A percentile compares a stretch with the other conserved stretches of the same genome.
Evolutionary conservation across 2,113 vertebrate species (phyloP).

Genomic region (Calyptomena viridis): DNA sequence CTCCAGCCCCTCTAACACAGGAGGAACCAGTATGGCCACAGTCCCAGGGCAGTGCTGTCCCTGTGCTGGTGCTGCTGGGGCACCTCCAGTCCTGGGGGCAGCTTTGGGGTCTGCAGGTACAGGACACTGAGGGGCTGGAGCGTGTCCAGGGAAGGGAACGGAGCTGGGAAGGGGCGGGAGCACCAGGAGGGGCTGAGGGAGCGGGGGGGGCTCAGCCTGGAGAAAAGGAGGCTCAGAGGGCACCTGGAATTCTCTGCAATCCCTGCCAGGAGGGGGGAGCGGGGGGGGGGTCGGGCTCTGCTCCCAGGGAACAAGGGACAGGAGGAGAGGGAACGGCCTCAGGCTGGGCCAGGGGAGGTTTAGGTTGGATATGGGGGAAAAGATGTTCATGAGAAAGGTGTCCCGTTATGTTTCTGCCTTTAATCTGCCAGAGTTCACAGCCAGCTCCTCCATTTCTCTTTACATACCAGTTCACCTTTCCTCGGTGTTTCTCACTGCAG

Average conservation of each 20-base stretch:
- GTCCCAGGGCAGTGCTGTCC: not conserved
- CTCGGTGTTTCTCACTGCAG: not conserved
- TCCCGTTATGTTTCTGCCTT: not conserved
- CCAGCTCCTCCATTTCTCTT: not conserved
- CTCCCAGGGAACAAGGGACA: not conserved
- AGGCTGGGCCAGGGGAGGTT: not conserved
- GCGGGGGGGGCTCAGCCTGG: not conserved
- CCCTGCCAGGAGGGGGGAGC: not conserved
- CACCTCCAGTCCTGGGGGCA: not conserved
- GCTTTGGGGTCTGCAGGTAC: too few relatives aligned
- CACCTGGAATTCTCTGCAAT: not conserved
- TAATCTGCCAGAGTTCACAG: not conserved
- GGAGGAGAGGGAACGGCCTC: accelerated
- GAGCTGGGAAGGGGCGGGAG: not conserved
- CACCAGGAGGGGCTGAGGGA: accelerated
- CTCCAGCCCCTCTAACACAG: not conserved
- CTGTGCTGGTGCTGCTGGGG: not conserved
- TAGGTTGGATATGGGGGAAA: not conserved
- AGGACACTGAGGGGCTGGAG: not conserved
- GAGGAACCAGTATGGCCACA: not conserved
- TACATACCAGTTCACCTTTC: not conserved
- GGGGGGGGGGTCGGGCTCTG: accelerated
- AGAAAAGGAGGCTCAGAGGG: not conserved
- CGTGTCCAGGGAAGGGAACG: accelerated
- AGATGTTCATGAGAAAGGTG: not conserved